phyloP scores from a whole-genome alignment of 2,888 invertebrate genomes.

The Zaprionus bogoriensis region DNA sequence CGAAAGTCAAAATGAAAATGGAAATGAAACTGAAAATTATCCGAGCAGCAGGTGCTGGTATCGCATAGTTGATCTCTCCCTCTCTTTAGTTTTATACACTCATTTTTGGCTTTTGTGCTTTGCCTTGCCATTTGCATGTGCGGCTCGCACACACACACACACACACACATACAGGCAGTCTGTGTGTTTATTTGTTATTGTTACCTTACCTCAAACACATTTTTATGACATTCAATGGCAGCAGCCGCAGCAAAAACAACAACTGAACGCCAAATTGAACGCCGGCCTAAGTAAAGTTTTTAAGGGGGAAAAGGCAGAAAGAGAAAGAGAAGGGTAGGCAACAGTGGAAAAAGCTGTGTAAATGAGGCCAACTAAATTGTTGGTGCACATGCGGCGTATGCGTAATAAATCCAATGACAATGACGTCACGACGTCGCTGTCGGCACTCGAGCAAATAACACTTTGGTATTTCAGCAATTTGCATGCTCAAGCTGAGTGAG shows the following conservation, averaged over 20 bases:
- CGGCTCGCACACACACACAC: conserved; percentile 5
- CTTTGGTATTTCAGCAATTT: conserved; percentile 58
- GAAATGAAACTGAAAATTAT: background rate
- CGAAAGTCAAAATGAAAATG: background rate
- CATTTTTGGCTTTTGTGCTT: conserved; percentile 14
- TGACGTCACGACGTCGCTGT: conserved; percentile 44
- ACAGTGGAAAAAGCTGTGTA: conserved; percentile 2
- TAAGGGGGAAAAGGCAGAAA: background rate
- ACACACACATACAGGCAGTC: background rate
- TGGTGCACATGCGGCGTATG: conserved; percentile 56
- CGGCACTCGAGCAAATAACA: conserved; percentile 55
- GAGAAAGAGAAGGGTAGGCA: background rate
- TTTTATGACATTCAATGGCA: conserved; percentile 75
- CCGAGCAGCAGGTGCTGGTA: background rate
- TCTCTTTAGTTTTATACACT: conserved; percentile 12
- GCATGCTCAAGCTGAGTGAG: conserved; percentile 24
- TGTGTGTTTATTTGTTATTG: conserved; percentile 74
- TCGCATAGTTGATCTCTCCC: conserved; percentile 20
- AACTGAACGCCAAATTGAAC: conserved; percentile 41
- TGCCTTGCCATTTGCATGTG: conserved; percentile 45
- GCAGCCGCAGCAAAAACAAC: background rate
- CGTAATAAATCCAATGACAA: conserved; percentile 62
- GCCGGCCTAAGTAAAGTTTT: conserved; percentile 41
- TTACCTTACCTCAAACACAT: conserved; percentile 74
- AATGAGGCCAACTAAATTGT: conserved; percentile 57